Percentiles rank a stretch among this genome's conserved stretches.
phyloP scores from a whole-genome alignment of 2,797 vertebrate species.

The Enteromius afrohamiltoni region DNA sequence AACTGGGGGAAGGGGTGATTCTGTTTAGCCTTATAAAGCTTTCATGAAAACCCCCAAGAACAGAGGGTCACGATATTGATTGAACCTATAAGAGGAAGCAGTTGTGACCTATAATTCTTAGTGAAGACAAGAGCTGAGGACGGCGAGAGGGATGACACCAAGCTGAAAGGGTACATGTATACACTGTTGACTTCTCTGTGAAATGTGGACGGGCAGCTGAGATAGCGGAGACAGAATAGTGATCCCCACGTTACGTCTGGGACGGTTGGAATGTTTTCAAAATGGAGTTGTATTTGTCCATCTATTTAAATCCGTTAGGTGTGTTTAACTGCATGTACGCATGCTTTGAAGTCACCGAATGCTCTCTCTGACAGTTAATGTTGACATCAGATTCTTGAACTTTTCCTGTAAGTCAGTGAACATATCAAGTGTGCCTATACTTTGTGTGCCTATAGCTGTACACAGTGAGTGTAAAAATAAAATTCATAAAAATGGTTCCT shows the following conservation, averaged over 20 bases:
- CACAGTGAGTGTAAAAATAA: background rate
- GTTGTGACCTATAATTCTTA: slow-evolving; percentile 36
- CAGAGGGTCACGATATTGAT: slow-evolving; percentile 23
- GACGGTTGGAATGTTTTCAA: slow-evolving; percentile 49
- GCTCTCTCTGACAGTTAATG: slow-evolving; percentile 29
- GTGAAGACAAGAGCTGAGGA: slow-evolving; percentile 2
- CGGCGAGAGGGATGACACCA: slow-evolving; percentile 15
- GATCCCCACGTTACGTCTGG: slow-evolving; percentile 40
- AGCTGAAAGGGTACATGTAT: slow-evolving; percentile 16
- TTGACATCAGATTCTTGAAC: slow-evolving; percentile 35
- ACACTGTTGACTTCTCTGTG: slow-evolving; percentile 20
- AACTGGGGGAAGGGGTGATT: slow-evolving; percentile 48
- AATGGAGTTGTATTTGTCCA: slow-evolving; percentile 34
- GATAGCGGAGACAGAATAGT: slow-evolving; percentile 37
- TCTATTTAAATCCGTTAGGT: slow-evolving; percentile 31
- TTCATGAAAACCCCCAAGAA: slow-evolving; percentile 34
- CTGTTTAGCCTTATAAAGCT: slow-evolving; percentile 28
- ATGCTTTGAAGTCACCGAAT: slow-evolving; percentile 13
- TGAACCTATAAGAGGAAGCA: slow-evolving; percentile 24
- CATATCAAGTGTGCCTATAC: no score
- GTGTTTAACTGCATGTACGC: slow-evolving; percentile 22
- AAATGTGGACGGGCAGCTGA: slow-evolving; percentile 51
- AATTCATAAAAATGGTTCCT: background rate
- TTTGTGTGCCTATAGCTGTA: background rate
- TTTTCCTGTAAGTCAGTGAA: background rate